Evolutionary conservation across 1,140 invertebrate genomes (phyloP), one percentile per base, ranked within the genome.

Genomic region (Tenebrio molitor): DNA sequence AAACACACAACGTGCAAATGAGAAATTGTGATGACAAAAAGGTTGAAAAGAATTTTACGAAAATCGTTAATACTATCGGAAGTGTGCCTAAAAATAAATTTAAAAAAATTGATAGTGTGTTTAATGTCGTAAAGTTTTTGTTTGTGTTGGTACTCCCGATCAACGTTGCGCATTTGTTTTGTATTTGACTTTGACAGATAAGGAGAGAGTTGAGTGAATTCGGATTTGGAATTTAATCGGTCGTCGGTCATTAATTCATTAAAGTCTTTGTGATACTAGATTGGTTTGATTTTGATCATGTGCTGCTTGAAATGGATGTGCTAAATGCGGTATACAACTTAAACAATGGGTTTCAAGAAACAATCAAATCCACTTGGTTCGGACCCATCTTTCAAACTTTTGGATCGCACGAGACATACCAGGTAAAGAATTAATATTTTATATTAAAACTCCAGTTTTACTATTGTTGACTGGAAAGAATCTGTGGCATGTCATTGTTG

Each of bases 261-360:
- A 29, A 29, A 58, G 23, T 58, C 10, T 7, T 12, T 39, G 6
- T 39, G 36, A 4, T 33, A 10, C 29, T 33, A 3, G 6, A 12
- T 5, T 7, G 3, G 12, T 5, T 39, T 14, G 12, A 12, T 58
- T 65, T 72, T 17, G 96, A 95, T 81, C 93, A 95, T 75, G 71
- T 53, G 10, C 14, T 39, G 7, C 8, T 15, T 63, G 44, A 69
- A 34, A 75, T 75, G 74, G 74, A 75, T 69, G 66, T 75, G 21
- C 16, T 75, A 25, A 73, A 75, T 63, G 29, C 69, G 29, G 41
- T 75, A 66, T 62, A 70, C 53, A 70, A 70, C 42, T 63, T 75
- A 63, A 72, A 70, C 62, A 53, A 42, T 58, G 62, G 53, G 14
- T 66, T 74, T 39, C 34, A 41, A 42, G 42, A 25, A 15, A 42